Conservation (phyloP, 2,888 invertebrate genomes). For the Parnassius mnemosyne region DNA sequence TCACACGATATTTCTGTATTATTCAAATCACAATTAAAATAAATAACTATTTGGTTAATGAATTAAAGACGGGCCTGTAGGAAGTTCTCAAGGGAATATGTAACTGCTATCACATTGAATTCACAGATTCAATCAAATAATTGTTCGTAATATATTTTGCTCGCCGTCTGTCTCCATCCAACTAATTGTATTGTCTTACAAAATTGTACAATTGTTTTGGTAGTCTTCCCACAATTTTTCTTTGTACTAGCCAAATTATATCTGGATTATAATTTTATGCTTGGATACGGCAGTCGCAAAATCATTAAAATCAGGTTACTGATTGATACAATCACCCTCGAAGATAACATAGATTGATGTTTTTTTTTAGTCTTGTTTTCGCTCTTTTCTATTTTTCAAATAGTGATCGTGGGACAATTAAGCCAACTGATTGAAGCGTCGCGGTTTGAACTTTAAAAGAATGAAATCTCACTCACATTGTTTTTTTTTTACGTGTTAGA, state of each 20-base stretch:
- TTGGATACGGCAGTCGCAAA: neutral
- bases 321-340: no score
- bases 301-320: constrained; percentile 11
- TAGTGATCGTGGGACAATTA: neutral
- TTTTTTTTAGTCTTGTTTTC: constrained; percentile 8
- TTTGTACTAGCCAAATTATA: constrained; percentile 3
- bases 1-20: constrained; percentile 10
- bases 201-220: constrained; percentile 13
- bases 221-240: constrained; percentile 13
- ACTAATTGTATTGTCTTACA: constrained; percentile 21
- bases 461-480: no score
- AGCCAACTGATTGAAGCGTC: no score
- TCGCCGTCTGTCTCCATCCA: neutral
- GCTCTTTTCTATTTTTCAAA: constrained; percentile 4
- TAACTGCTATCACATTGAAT: constrained; percentile 2
- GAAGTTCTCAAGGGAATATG: constrained; percentile 22
- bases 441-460: no score
- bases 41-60: constrained; percentile 13
- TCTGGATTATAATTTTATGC: constrained; percentile 14
- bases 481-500: no score
- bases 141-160: constrained; percentile 19
- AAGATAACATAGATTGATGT: neutral
- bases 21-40: constrained; percentile 8
- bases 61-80: constrained; percentile 9
- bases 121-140: constrained; percentile 23